phyloP scores from a whole-genome alignment of 2,797 vertebrate species.

The Chlorospingus semifuscus region DNA sequence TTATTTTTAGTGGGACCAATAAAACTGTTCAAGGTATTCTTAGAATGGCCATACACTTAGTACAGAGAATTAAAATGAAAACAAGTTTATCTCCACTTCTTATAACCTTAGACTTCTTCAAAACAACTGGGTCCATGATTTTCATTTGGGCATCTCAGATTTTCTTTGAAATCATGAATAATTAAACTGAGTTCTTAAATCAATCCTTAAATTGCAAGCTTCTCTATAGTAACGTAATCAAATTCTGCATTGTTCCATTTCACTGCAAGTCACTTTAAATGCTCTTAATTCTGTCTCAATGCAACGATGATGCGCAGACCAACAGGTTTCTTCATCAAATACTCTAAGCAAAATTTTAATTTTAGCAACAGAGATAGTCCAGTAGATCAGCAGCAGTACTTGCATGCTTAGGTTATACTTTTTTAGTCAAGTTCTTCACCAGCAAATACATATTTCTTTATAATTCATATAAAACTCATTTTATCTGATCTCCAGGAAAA shows the following conservation, averaged over 20 bases:
- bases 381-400: not conserved
- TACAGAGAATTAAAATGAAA: not conserved
- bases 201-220: not conserved
- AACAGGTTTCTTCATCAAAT: not conserved
- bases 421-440: not conserved
- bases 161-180: not conserved
- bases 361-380: not conserved
- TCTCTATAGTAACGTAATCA: not conserved
- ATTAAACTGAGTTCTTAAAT: not conserved
- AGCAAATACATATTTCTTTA: not conserved
- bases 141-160: not conserved
- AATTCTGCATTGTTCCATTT: not conserved
- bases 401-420: not conserved
- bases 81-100: not conserved
- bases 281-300: not conserved
- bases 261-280: not conserved
- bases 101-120: not conserved
- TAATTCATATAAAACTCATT: not conserved
- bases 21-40: not conserved
- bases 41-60: not conserved
- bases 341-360: not conserved
- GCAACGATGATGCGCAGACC: not conserved
- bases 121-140: not conserved
- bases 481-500: not conserved
- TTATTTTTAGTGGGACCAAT: not conserved